Base-by-base conservation (phyloP, 2,888 invertebrate genomes). In the Epicampocera succincta region DNA sequence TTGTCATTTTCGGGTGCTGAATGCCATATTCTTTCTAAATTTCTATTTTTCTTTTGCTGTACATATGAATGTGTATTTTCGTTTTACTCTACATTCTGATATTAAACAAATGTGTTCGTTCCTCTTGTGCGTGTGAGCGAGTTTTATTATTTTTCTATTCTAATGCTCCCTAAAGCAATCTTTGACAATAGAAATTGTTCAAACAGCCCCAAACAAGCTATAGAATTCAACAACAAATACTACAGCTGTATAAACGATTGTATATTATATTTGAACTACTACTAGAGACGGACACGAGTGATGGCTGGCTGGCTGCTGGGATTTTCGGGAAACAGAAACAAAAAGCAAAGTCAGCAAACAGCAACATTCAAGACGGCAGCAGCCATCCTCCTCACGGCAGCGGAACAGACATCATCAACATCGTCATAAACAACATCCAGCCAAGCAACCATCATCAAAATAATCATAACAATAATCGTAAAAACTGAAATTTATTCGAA, bases 401-500 rank as follows among this genome's bases (percentile, higher is more conserved):
- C 65, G 75, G 33, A 33, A 33, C 1, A 33, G 33, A 6, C 33
- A 6, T 33, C 58, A 50, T 15, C 40, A 52, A 44, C 42, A 68
- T 71, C 71, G 21, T 52, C 76, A 65, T 50, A 69, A 66, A 58
- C 56, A 56, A 56, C 50, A 69, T 60, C 69, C 65, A 80, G 54
- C 61, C 65, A 66, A 61, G 56, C 46, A 75, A 44, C 71, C 79
- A 56, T 86, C 87, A 87, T 89, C 86, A 90, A 87, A 88, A 88
- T 88, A 88, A 88, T 88, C 89, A 89, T 90, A 89, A 90, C 87
- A 88, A 90, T 89, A 89, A 87, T 87, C 88, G 87, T 89, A 86
- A 90, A 87, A 87, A 87, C 48, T 78, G 42, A 82, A 66, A 78
- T 82, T 82, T 82, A 82, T 82, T 82, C 71, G 78, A 71, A 61